These are phyloP conservation scores for Conchocele bisecta DNA, from an alignment of 2,888 invertebrate genomes.

Conservation along the genomic window DNA sequence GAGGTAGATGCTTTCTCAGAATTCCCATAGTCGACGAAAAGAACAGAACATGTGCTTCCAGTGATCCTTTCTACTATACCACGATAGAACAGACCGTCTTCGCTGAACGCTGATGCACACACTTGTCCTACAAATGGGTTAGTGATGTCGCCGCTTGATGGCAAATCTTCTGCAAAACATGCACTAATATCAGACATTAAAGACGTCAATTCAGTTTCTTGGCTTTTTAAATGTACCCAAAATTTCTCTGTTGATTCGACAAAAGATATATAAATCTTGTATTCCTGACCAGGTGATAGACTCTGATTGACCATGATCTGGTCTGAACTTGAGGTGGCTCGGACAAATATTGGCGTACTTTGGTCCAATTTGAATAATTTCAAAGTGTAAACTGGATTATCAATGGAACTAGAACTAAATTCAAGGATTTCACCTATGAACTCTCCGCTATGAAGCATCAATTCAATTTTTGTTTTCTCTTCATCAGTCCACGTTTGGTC, in stretches of 20 bases:
- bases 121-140: conserved; percentile 51
- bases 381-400: conserved; percentile 28
- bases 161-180: conserved; percentile 55
- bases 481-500: conserved; percentile 43
- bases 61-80: conserved; percentile 64
- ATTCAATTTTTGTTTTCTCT: conserved; percentile 50
- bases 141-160: conserved; percentile 54
- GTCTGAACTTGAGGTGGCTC: conserved; percentile 29
- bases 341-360: conserved; percentile 50
- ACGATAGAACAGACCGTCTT: conserved; percentile 75
- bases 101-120: conserved; percentile 64
- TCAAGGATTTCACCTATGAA: conserved; percentile 55
- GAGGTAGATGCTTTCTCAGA: conserved; percentile 57
- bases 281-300: conserved; percentile 38
- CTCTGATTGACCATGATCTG: conserved; percentile 22
- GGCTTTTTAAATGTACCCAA: conserved; percentile 61
- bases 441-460: conserved; percentile 57
- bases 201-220: conserved; percentile 56
- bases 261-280: conserved; percentile 57
- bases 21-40: conserved; percentile 69
- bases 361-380: conserved; percentile 47
- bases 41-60: conserved; percentile 53
- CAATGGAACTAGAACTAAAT: not conserved
- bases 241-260: conserved; percentile 63
- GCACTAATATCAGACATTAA: conserved; percentile 61